A percentile compares a stretch with the other conserved stretches of the same genome.
Conservation (phyloP, 2,888 invertebrate species). For the Eutolmus rufibarbis region DNA sequence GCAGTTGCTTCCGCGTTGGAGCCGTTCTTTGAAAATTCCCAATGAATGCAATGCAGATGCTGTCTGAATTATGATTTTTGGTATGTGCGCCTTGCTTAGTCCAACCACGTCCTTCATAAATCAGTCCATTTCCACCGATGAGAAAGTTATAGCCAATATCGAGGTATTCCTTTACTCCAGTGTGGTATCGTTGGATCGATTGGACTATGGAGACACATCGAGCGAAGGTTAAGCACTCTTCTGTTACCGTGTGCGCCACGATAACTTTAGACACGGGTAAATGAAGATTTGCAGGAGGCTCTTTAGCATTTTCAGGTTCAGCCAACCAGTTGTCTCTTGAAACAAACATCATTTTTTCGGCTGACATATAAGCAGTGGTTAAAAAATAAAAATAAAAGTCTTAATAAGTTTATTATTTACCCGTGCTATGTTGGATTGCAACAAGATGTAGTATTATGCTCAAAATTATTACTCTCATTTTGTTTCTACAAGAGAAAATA, state of each 20-base stretch:
- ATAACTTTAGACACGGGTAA: slow-evolving; percentile 51
- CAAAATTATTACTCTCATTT: background rate
- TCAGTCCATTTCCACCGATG: slow-evolving; percentile 57
- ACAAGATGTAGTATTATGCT: background rate
- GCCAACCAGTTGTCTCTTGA: background rate
- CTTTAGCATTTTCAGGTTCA: background rate
- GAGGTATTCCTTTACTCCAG: slow-evolving; percentile 52
- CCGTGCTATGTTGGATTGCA: background rate
- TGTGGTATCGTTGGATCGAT: slow-evolving; percentile 57
- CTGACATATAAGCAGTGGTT: background rate
- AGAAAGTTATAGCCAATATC: slow-evolving; percentile 59
- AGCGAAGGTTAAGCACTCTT: background rate
- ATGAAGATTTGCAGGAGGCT: slow-evolving; percentile 54
- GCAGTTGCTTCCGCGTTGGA: slow-evolving; percentile 65
- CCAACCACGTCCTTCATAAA: slow-evolving; percentile 59
- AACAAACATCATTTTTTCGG: background rate
- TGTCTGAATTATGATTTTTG: slow-evolving; percentile 55
- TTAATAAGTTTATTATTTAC: background rate
- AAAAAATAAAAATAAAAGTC: background rate
- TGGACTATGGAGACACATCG: slow-evolving; percentile 54
- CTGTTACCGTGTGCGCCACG: slow-evolving; percentile 17
- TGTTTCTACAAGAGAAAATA: background rate
- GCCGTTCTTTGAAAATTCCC: slow-evolving; percentile 49
- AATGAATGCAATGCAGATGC: slow-evolving; percentile 58
- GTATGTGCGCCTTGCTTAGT: slow-evolving; percentile 57